These are phyloP conservation scores for Actinia tenebrosa DNA, from an alignment of 64 coral and sea anemone genomes.

Conservation along the genomic window DNA sequence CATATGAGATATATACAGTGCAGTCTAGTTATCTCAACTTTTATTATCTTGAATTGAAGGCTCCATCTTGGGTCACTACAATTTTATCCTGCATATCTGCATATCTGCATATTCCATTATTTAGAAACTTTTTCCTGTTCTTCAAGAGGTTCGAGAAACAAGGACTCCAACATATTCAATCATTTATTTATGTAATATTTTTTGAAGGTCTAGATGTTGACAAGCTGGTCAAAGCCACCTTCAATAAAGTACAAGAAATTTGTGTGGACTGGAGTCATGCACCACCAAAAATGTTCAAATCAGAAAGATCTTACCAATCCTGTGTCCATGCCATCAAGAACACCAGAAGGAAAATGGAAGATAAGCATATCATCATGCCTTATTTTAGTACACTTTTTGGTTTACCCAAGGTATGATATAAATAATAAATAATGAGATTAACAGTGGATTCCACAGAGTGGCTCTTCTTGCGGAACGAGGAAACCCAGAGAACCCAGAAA, in stretches of 20 bases:
- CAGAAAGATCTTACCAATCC: conserved; percentile 61
- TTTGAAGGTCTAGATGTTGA: conserved; percentile 51
- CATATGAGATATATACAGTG: too few species aligned
- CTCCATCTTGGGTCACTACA: too few species aligned
- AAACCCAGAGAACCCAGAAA: too few species aligned
- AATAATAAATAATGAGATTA: neutral
- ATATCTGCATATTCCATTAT: neutral
- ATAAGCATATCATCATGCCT: conserved; percentile 85
- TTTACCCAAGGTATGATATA: conserved; percentile 57
- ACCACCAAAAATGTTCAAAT: conserved; percentile 48
- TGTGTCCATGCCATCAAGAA: conserved; percentile 83
- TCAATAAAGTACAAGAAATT: conserved; percentile 78
- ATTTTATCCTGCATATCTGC: too few species aligned
- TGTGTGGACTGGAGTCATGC: conserved; percentile 60
- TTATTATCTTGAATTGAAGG: too few species aligned
- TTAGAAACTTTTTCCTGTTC: neutral
- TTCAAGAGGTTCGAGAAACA: neutral
- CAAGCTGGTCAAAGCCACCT: conserved; percentile 52
- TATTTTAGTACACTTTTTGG: conserved; percentile 77
- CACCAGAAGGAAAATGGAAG: conserved; percentile 96
- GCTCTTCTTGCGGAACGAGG: too few species aligned
- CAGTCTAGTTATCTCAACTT: too few species aligned
- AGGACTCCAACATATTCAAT: too few species aligned
- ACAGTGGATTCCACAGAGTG: too few species aligned
- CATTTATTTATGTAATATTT: neutral